Percentiles rank a stretch among this genome's conserved stretches.
Evolutionary conservation across 2,113 vertebrate genomes (phyloP).

Genomic region (Trematocara macrostoma): DNA sequence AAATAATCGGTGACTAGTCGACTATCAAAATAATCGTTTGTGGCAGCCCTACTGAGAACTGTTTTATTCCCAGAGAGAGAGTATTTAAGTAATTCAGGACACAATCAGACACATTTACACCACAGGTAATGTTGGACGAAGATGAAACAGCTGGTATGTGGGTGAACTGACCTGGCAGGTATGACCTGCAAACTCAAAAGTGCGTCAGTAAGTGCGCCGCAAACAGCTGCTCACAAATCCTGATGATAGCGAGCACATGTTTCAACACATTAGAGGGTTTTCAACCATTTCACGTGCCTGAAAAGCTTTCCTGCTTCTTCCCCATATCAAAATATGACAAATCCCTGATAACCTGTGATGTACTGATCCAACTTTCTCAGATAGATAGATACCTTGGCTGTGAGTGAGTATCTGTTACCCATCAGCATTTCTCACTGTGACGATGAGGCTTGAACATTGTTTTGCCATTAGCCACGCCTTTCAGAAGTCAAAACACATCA

Average conservation of each 20-base stretch:
- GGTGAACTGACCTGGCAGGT: not conserved
- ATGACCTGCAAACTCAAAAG: not conserved
- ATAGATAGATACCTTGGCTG: not conserved
- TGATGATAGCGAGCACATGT: not conserved
- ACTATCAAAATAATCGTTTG: too few relatives aligned
- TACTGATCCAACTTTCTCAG: not conserved
- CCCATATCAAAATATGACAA: not conserved
- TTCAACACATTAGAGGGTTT: not conserved
- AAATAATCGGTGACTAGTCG: too few relatives aligned
- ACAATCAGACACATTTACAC: not conserved
- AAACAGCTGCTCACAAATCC: not conserved
- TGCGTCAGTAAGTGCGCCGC: not conserved
- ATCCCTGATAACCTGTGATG: not conserved
- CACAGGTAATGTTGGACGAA: not conserved
- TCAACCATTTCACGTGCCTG: not conserved
- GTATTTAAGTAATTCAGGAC: not conserved
- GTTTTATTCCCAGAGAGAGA: not conserved
- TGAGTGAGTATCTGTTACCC: fast-evolving
- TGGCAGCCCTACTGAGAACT: not conserved
- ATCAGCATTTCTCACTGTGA: not conserved
- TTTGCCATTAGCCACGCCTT: not conserved
- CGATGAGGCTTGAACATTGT: not conserved
- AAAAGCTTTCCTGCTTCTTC: not conserved
- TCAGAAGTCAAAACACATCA: not conserved
- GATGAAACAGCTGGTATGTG: not conserved